phyloP scores from a whole-genome alignment of 2,797 vertebrate species.

The Apodemus agrarius region DNA sequence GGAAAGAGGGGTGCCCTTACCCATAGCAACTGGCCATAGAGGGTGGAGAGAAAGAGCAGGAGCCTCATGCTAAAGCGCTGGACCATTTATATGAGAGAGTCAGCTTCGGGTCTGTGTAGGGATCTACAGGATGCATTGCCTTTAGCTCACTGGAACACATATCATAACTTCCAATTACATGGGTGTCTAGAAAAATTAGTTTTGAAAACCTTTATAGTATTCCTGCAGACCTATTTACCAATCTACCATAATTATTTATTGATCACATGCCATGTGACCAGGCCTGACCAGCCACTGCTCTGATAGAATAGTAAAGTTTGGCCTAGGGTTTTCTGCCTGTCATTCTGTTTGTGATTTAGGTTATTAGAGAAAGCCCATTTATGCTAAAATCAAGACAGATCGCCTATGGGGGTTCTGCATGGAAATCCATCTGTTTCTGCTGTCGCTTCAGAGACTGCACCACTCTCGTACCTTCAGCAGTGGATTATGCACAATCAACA shows the following conservation, averaged over 20 bases:
- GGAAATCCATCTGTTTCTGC: conserved; percentile 69
- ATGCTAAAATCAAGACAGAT: conserved; percentile 74
- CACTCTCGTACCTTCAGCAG: background rate
- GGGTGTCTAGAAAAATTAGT: conserved; percentile 58
- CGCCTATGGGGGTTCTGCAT: conserved; percentile 58
- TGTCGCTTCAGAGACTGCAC: conserved; percentile 58
- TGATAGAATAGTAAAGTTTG: conserved; percentile 55
- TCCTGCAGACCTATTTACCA: conserved; percentile 62
- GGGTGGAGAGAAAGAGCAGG: background rate
- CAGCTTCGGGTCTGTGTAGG: background rate
- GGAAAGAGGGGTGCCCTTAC: background rate
- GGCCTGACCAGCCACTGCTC: conserved; percentile 11
- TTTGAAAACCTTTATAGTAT: conserved; percentile 62
- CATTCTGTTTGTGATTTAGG: conserved; percentile 67
- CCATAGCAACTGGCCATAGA: background rate
- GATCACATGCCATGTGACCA: conserved; percentile 27
- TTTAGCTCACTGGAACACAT: conserved; percentile 6
- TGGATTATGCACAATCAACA: conserved; percentile 73
- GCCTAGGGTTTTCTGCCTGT: conserved; percentile 43
- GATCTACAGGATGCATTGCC: conserved; percentile 4
- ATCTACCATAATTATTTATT: conserved; percentile 72
- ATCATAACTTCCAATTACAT: conserved; percentile 43
- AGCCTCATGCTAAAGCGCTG: background rate
- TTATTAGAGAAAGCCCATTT: conserved; percentile 74
- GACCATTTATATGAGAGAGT: background rate